These are phyloP conservation scores for Eulacestoma nigropectus DNA, from an alignment of 2,113 vertebrate species.

Conservation along the genomic window DNA sequence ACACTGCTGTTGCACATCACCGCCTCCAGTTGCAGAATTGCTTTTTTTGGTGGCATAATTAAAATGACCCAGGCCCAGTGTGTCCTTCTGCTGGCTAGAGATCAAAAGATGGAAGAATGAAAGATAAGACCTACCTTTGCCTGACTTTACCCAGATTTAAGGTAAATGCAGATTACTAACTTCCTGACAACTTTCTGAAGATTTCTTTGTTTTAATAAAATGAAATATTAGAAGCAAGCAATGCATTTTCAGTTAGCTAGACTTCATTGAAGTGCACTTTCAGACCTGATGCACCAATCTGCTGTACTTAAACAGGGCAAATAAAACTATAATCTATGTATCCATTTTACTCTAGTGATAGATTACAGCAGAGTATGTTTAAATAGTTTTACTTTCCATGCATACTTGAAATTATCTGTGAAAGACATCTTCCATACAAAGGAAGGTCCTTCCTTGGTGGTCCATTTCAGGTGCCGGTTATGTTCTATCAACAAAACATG, in stretches of 20 bases:
- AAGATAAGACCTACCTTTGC: background rate
- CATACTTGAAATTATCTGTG: background rate
- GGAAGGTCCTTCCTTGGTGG: background rate
- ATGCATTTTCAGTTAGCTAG: background rate
- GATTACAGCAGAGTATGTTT: background rate
- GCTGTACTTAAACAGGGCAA: background rate
- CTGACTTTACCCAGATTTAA: background rate
- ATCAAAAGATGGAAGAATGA: background rate
- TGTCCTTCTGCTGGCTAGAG: background rate
- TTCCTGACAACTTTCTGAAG: background rate
- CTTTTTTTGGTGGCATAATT: background rate
- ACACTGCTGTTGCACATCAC: background rate
- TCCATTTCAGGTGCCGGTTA: background rate
- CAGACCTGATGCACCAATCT: background rate
- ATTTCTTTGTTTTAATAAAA: background rate
- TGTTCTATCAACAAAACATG: background rate
- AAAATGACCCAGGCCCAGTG: background rate
- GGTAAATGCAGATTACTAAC: background rate
- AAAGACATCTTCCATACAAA: background rate
- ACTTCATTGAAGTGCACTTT: background rate
- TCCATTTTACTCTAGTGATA: background rate
- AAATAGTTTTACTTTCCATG: background rate
- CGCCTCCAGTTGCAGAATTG: background rate
- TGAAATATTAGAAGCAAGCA: background rate
- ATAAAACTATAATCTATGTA: background rate